Evolutionary conservation across 1,140 invertebrate genomes (phyloP).

Genomic region (Hypothenemus hampei): DNA sequence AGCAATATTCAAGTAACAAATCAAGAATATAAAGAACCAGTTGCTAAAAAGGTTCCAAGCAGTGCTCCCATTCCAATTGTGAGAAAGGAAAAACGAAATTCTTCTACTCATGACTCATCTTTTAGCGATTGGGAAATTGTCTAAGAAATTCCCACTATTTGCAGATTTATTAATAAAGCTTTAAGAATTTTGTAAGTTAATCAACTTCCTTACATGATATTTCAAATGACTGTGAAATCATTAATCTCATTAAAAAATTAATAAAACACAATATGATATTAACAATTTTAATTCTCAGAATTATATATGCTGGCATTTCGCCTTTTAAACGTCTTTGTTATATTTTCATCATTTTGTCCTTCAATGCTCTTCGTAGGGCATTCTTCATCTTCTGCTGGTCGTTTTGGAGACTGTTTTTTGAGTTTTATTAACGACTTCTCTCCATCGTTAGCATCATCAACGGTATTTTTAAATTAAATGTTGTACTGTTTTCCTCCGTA

Average conservation of each 20-base stretch:
- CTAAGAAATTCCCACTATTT: too few relatives aligned
- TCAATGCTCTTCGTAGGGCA: not conserved
- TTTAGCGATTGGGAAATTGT: slow-evolving; percentile 40
- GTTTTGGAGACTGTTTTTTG: slow-evolving; percentile 7
- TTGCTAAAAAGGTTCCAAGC: too few relatives aligned
- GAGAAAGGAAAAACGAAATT: slow-evolving; percentile 9
- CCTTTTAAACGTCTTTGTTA: slow-evolving; percentile 34
- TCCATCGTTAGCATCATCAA: not conserved
- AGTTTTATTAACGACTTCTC: not conserved
- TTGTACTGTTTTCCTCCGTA: not conserved
- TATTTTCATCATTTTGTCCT: not conserved
- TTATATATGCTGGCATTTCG: slow-evolving; percentile 33
- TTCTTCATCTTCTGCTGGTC: slow-evolving; percentile 2
- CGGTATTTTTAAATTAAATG: not conserved
- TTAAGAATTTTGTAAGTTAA: too few relatives aligned
- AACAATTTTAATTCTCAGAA: not conserved
- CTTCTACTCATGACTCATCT: slow-evolving; percentile 32
- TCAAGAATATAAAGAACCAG: too few relatives aligned
- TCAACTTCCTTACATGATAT: too few relatives aligned
- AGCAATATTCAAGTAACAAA: slow-evolving; percentile 26
- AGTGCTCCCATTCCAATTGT: not conserved
- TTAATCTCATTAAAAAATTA: slow-evolving; percentile 47
- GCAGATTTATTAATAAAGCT: too few relatives aligned
- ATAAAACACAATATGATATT: not conserved
- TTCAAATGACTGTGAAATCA: too few relatives aligned